Base-by-base conservation (phyloP, 1,140 invertebrate species). In the Drosophila azteca region DNA sequence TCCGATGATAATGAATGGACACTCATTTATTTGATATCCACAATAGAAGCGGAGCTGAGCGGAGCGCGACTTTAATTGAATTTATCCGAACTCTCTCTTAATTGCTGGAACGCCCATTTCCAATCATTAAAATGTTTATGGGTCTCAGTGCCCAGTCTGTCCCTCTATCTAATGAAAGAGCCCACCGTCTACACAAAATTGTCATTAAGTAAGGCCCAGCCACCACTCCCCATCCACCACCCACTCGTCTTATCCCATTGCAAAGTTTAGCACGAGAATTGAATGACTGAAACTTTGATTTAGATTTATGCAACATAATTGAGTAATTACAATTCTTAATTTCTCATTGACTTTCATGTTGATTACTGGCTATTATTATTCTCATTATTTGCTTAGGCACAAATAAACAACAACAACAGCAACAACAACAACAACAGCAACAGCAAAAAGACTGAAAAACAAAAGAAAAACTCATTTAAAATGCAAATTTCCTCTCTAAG, bases 251-350 rank as follows among this genome's bases (percentile, higher is more conserved):
- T 20, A 20, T 20, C 17, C 26, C 20, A 51, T 24, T 44, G 58
- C 15, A 63, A 82, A 77, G 50, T 85, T 85, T 80, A 73, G 17
- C 62, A 49, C 75, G 57, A 55, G 62, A 76, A 61, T 85, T 64
- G 67, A 61, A 79, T 39, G 17, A 48, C 45, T 7, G 24, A 17
- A 77, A 66, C 82, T 54, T 67, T 76, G 71, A 74, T 82, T 79
- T 72, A 52, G 53, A 73, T 66, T 75, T 71, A 48, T 80, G 68
- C 78, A 81, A 66, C 81, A 88, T 87, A 87, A 87, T 87, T 88
- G 73, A 87, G 82, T 88, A 82, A 87, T 87, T 82, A 76, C 70
- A 74, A 71, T 78, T 87, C 75, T 82, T 88, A 81, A 72, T 75
- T 84, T 53, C 24, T 51, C 57, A 50, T 63, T 78, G 79, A 79